Conservation (phyloP, 1,140 invertebrate species). For the Drosophila suzukii region DNA sequence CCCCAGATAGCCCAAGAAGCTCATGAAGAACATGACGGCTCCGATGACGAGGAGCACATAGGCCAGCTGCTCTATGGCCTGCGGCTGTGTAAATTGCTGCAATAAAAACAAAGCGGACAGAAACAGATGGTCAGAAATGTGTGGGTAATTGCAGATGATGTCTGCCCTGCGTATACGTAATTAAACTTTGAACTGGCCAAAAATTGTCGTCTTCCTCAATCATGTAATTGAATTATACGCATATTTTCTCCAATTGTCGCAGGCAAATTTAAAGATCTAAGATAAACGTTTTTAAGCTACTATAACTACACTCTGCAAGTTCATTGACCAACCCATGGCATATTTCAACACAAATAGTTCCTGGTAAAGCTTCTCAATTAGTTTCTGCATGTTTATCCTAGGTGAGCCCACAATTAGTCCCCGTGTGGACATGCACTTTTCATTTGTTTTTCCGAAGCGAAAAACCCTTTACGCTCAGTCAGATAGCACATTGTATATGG, state of each 20-base stretch:
- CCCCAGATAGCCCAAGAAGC: constrained; percentile 94
- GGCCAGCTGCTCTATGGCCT: constrained; percentile 88
- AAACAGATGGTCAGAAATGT: constrained; percentile 19
- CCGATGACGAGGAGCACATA: constrained; percentile 92
- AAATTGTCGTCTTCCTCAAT: constrained; percentile 33
- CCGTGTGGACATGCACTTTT: constrained; percentile 42
- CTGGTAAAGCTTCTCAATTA: constrained; percentile 54
- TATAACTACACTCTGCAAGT: constrained; percentile 8
- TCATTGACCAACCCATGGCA: constrained; percentile 54
- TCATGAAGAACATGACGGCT: constrained; percentile 92
- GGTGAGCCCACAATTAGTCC: constrained; percentile 55
- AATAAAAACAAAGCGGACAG: constrained; percentile 41
- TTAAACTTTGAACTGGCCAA: constrained; percentile 67
- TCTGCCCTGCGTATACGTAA: constrained; percentile 63
- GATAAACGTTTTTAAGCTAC: constrained; percentile 2
- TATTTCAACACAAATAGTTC: constrained; percentile 1
- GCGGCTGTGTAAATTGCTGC: constrained; percentile 87
- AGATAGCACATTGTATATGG: constrained; percentile 1
- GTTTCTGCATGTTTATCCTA: constrained; percentile 36
- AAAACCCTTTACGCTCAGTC: constrained; percentile 2
- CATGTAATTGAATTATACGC: constrained; percentile 65
- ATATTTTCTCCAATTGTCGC: constrained; percentile 35
- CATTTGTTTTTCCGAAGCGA: constrained; percentile 34
- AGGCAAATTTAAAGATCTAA: constrained; percentile 27
- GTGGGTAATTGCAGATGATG: constrained; percentile 37